Evolutionary conservation across 2,113 vertebrate species (phyloP).

Genomic region (Atrichornis clamosus): DNA sequence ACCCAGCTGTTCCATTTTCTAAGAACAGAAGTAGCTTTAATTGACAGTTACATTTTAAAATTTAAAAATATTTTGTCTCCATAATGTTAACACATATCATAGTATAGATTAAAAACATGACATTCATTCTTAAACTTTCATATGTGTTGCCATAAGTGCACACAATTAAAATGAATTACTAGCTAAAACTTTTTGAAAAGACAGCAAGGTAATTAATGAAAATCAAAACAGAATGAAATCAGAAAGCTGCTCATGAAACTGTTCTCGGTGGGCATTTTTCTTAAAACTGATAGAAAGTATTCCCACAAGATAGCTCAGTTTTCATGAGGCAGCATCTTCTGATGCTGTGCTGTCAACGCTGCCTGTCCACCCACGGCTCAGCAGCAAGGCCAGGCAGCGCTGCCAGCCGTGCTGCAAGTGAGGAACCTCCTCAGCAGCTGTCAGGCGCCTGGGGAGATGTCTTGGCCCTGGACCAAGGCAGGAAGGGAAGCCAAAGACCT

Average conservation of each 20-base stretch:
- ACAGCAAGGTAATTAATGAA: background rate
- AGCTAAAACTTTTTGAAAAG: background rate
- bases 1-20: background rate
- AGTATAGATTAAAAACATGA: background rate
- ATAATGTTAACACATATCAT: background rate
- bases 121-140: background rate
- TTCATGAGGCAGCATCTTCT: background rate
- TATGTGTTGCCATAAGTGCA: background rate
- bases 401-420: background rate
- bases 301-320: background rate
- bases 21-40: background rate
- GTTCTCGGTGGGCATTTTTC: accelerated
- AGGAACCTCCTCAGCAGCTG: background rate
- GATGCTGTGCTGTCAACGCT: background rate
- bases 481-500: background rate
- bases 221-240: background rate
- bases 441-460: background rate
- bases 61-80: background rate
- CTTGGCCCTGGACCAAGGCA: background rate
- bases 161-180: background rate
- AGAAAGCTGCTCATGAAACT: background rate
- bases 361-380: background rate
- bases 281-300: background rate
- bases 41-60: background rate
- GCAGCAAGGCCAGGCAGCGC: accelerated